phyloP scores from a whole-genome alignment of 2,888 invertebrate species.

The Neoascia interrupta region DNA sequence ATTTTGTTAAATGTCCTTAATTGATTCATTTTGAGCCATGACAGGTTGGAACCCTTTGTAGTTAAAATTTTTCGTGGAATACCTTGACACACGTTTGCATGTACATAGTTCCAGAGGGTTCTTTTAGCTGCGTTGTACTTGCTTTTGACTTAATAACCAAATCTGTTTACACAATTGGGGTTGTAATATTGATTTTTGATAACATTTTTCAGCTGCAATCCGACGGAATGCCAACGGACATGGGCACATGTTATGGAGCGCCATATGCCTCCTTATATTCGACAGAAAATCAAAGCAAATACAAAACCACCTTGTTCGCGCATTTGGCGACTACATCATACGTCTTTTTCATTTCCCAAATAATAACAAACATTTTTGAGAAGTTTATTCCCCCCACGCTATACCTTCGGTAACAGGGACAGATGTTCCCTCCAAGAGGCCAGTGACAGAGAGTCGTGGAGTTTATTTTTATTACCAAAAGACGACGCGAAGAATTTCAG shows the following conservation, averaged over 20 bases:
- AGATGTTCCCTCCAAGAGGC: constrained; percentile 58
- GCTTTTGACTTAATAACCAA: too few species aligned
- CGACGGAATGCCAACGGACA: constrained; percentile 37
- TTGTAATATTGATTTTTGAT: constrained; percentile 59
- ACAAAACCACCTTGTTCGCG: constrained; percentile 58
- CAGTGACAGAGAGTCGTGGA: constrained; percentile 55
- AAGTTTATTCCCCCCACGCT: constrained; percentile 58
- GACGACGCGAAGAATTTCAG: constrained; percentile 36
- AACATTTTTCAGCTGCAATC: constrained; percentile 55
- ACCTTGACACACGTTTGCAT: constrained; percentile 19
- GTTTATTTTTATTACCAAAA: constrained; percentile 55
- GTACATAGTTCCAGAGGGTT: constrained; percentile 17
- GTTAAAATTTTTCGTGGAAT: constrained; percentile 22
- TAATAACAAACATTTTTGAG: constrained; percentile 58
- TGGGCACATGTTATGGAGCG: constrained; percentile 29
- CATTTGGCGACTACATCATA: neutral
- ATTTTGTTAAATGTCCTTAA: constrained; percentile 60
- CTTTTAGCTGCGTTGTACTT: too few species aligned
- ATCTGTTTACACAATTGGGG: constrained; percentile 15
- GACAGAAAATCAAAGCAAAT: constrained; percentile 57
- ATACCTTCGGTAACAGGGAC: constrained; percentile 32
- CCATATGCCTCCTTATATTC: constrained; percentile 46
- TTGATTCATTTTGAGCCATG: constrained; percentile 52
- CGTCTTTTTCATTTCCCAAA: constrained; percentile 47
- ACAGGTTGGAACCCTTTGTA: constrained; percentile 14